Base-by-base conservation (phyloP, 64 coral and sea anemone genomes). In the Stichodactyla mertensii region DNA sequence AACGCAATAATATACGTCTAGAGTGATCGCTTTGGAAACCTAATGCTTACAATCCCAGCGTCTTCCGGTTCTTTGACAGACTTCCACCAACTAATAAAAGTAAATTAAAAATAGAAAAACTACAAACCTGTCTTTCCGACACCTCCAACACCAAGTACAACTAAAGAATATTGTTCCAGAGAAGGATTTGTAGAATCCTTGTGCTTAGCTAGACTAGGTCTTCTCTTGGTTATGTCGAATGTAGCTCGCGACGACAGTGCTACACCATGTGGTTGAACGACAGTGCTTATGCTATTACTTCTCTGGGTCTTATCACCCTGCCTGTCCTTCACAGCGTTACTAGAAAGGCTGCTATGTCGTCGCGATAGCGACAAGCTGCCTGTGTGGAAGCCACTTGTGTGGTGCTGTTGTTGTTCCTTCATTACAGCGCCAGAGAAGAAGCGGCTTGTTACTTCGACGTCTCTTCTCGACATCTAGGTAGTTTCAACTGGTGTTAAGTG, bases 81-180 rank as follows among this genome's bases (percentile, higher is more conserved):
- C 11, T 51, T 53, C 55, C 6, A 82, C 57, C 22, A 82, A 80
- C 55, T 51, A 59, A 82, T 55, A 82, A 78, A 70, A 56, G 16
- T 52, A 22, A 54, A 22, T 22, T 27, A 19, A 5, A 78, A 58
- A 7, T 19, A 18, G 83, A 51, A 15, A 67, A 54, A 15, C 13
- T 22, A 20, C 79, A 80, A 62, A 92, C 90, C 90, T 92, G 90
- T 92, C 16, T 92, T 92, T 2, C 90, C 90, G 1, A 92, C 90
- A 4, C 90, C 90, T 87, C 84, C 90, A 9, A 83, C 78, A 62
- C 90, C 90, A 2, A 92, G 54, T 52, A 92, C 80, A 3, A 92
- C 90, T 1, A 92, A 61, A 22, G 90, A 92, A 53, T 92, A 86
- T 22, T 92, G 83, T 77, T 92, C 90, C 10, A 24, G 4, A 10